Conservation (phyloP, 2,113 vertebrate species). For the Columba livia region DNA sequence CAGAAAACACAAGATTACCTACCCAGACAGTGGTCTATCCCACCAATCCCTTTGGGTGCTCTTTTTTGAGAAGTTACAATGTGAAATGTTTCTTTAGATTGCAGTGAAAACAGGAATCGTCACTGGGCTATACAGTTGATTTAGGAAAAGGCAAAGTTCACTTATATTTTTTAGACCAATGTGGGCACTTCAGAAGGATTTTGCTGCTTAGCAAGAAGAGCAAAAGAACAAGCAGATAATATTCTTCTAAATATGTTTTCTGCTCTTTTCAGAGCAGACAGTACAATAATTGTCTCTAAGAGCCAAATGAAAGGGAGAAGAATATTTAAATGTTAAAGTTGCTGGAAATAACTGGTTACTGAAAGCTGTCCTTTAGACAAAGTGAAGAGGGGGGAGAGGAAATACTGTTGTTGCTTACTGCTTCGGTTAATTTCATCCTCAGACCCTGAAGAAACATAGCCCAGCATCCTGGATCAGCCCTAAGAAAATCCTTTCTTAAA, state of each 20-base stretch:
- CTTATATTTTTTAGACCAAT: neutral
- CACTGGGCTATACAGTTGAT: neutral
- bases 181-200: conserved; percentile 46
- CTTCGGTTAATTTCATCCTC: neutral
- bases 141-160: conserved; percentile 10
- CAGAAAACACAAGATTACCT: neutral
- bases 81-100: conserved; percentile 6
- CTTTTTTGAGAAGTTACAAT: neutral
- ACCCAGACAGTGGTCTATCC: neutral
- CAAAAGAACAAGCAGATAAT: conserved; percentile 1
- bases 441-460: neutral
- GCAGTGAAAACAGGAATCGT: neutral
- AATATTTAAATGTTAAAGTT: neutral
- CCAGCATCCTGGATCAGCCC: neutral
- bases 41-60: neutral
- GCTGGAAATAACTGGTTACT: neutral
- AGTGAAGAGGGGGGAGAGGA: accelerated
- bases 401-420: accelerated
- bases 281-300: neutral
- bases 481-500: neutral
- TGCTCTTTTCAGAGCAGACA: neutral
- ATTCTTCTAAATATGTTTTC: neutral
- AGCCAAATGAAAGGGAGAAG: neutral
- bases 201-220: conserved; percentile 2
- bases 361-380: neutral